Evolutionary conservation across 2,888 invertebrate genomes (phyloP), one percentile per base, ranked within the genome.

Genomic region (Spilarctia lutea): DNA sequence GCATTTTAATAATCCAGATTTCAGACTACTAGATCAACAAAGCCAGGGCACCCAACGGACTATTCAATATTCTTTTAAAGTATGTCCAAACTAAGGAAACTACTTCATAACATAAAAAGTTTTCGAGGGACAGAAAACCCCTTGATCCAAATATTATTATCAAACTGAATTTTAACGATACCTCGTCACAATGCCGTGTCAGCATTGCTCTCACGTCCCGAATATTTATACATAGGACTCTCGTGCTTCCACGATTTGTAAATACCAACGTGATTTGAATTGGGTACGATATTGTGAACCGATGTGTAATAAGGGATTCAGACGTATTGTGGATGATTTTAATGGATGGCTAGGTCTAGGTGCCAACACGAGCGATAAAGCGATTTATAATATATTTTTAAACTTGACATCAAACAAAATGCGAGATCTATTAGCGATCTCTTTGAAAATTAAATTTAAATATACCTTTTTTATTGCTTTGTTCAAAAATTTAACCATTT

Each of bases 241-340:
- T 6, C 68, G 75, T 69, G 74, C 70, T 65, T 73, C 52, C 71
- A 63, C 78, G 81, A 83, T 81, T 83, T 83, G 83, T 83, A 77
- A 77, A 83, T 83, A 80, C 52, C 75, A 74, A 80, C 81, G 83
- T 85, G 83, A 83, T 75, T 72, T 65, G 80, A 84, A 85, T 85
- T 60, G 65, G 65, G 72, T 52, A 73, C 65, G 60, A 75, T 72
- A 76, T 76, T 76, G 73, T 77, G 77, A 68, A 73, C 56, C 76
- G 65, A 67, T 66, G 73, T 76, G 77, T 74, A 70, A 68, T 72
- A 68, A 75, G 68, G 67, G 67, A 75, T 75, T 71, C 52, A 71
- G 52, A 68, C 69, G 56, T 74, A 68, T 74, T 71, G 74, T 68
- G 60, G 13, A 42, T 42, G 35, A 75, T 71, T 75, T 71, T 71